Evolutionary conservation across 1,140 invertebrate genomes (phyloP), one percentile per base, ranked within the genome.

Genomic region (Aradophagus sp.): DNA sequence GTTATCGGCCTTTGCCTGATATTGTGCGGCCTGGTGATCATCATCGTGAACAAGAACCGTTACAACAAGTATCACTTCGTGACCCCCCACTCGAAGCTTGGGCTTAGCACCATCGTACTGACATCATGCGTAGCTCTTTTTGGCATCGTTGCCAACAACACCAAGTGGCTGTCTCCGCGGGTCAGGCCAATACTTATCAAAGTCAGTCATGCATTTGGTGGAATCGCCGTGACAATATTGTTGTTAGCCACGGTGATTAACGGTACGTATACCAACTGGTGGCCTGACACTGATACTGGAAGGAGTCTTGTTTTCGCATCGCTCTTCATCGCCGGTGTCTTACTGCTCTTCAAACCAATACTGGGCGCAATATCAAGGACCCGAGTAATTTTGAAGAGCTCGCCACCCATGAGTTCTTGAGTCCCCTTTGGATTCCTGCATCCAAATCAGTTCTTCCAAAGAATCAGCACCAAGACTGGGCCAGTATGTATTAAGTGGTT

Each of bases 121-220:
- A 41, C 75, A 1, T 17, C 56, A 0, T 6, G 76, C 0, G 63
- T 77, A 0, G 77, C 77, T 0, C 0, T 35, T 2, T 82, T 80
- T 38, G 84, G 84, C 0, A 62, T 84, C 14, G 17, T 82, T 0
- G 75, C 83, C 0, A 80, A 83, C 26, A 84, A 85, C 56, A 79
- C 80, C 6, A 73, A 67, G 2, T 84, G 80, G 82, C 13, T 86
- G 7, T 84, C 84, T 38, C 84, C 83, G 0, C 45, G 29, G 0
- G 42, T 85, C 0, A 62, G 80, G 23, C 83, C 83, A 0, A 47
- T 84, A 0, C 12, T 80, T 0, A 19, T 84, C 5, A 86, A 85
- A 44, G 76, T 85, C 5, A n/a, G 68, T 5, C 84, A 86, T 29
- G 79, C 77, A 1, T 77, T 75, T 6, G 76, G 73, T 0, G 84